Percentiles rank a stretch among this genome's conserved stretches.
phyloP scores from a whole-genome alignment of 2,113 vertebrate species.

The Garra rufa region DNA sequence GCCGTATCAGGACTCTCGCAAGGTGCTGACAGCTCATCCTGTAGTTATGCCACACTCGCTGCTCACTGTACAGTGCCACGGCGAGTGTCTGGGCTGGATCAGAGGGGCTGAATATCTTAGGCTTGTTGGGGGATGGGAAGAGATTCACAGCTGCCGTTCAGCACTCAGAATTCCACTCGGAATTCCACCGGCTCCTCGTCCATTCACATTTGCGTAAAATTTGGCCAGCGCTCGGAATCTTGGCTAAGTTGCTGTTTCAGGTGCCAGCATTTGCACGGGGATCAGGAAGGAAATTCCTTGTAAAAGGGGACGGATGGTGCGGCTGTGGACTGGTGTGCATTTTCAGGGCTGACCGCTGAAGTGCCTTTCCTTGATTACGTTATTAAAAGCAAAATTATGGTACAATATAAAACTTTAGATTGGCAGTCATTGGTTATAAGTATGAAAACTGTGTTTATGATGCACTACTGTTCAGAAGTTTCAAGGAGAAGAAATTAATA shows the following conservation, averaged over 20 bases:
- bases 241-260: conserved; percentile 65
- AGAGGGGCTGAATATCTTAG: conserved; percentile 2
- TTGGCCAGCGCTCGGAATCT: conserved; percentile 53
- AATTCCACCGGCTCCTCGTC: conserved; percentile 45
- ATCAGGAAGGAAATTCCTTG: conserved; percentile 72
- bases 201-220: conserved; percentile 41
- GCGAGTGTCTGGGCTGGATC: conserved; percentile 39
- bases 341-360: neutral
- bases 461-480: neutral
- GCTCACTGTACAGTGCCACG: conserved; percentile 40
- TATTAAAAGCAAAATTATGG: neutral
- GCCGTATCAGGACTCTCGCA: conserved; percentile 56
- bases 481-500: neutral
- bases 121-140: conserved; percentile 44
- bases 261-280: conserved; percentile 70
- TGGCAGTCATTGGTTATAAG: neutral
- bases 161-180: neutral
- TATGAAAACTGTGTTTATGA: neutral
- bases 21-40: conserved; percentile 59
- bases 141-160: conserved; percentile 63
- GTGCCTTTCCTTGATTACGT: neutral
- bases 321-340: conserved; percentile 10
- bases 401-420: neutral
- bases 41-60: conserved; percentile 44
- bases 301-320: conserved; percentile 54